Evolutionary conservation across 2,888 invertebrate species (phyloP).

Genomic region (Clistopyga incitator): DNA sequence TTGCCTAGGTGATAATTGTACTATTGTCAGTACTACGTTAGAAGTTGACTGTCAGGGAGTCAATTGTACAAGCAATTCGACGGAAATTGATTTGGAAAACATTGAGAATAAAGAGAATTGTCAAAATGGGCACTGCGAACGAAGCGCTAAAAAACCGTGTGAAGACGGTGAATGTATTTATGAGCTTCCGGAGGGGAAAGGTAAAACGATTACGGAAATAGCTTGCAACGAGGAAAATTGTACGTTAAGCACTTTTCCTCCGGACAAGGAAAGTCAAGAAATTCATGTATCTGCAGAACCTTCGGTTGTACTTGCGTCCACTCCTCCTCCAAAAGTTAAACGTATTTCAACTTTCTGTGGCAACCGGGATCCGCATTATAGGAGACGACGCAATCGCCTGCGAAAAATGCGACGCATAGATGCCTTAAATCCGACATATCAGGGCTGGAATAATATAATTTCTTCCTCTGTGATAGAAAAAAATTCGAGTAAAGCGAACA

Average conservation of each 20-base stretch:
- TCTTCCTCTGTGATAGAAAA: background rate
- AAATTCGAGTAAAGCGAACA: background rate
- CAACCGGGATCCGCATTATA: slow-evolving; percentile 68
- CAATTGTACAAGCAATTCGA: background rate
- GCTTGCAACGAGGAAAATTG: slow-evolving; percentile 16
- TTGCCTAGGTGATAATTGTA: background rate
- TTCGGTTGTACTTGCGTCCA: background rate
- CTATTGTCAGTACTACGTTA: no score
- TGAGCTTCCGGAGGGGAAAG: no score
- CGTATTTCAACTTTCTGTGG: slow-evolving; percentile 59
- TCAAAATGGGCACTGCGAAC: no score
- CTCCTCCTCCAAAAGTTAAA: background rate
- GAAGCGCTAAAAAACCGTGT: background rate
- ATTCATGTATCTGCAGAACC: background rate
- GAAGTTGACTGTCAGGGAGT: background rate
- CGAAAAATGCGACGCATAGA: slow-evolving; percentile 65
- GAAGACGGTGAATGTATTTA: slow-evolving; percentile 13
- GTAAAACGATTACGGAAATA: background rate
- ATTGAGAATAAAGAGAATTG: no score
- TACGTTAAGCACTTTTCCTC: background rate
- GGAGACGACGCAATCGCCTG: slow-evolving; percentile 64
- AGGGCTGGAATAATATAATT: slow-evolving; percentile 7
- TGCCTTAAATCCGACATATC: slow-evolving; percentile 12
- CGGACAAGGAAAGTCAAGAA: background rate
- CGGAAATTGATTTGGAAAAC: no score